Evolutionary conservation across 2,113 vertebrate species (phyloP).

Genomic region (Oncorhynchus mykiss): DNA sequence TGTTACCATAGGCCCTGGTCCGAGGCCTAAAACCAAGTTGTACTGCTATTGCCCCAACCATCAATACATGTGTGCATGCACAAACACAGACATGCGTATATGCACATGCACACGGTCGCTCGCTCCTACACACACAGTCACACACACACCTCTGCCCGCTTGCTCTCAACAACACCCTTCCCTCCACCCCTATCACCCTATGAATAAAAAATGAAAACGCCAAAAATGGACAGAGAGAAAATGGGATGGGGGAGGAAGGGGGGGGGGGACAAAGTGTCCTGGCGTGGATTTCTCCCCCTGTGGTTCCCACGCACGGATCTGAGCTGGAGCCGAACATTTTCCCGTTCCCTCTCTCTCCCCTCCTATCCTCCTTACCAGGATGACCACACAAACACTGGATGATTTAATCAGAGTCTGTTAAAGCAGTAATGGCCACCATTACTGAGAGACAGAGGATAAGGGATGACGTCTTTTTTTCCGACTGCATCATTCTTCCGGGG

Average conservation of each 20-base stretch:
- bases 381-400: slow-evolving; percentile 95
- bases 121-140: slow-evolving; percentile 22
- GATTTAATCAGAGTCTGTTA: slow-evolving; percentile 33
- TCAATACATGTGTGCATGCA: slow-evolving; percentile 48
- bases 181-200: slow-evolving; percentile 73
- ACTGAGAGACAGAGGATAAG: slow-evolving; percentile 6
- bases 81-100: neutral
- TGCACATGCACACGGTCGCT: neutral
- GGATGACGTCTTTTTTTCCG: slow-evolving; percentile 32
- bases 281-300: slow-evolving; percentile 82
- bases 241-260: slow-evolving; percentile 58
- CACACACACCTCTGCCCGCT: slow-evolving; percentile 47
- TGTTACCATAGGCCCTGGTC: slow-evolving; percentile 69
- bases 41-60: slow-evolving; percentile 80
- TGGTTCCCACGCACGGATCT: slow-evolving; percentile 98
- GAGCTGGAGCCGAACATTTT: slow-evolving; percentile 36
- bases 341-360: neutral
- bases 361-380: slow-evolving; percentile 61
- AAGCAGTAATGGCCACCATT: neutral
- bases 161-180: slow-evolving; percentile 68
- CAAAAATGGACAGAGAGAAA: slow-evolving; percentile 77
- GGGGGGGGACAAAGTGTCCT: slow-evolving; percentile 68
- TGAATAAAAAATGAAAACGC: slow-evolving; percentile 90
- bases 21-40: slow-evolving; percentile 93
- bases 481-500: slow-evolving; percentile 21